A percentile compares a stretch with the other conserved stretches of the same genome.
Evolutionary conservation across 2,113 vertebrate species (phyloP).

Genomic region (Heterochromis multidens): DNA sequence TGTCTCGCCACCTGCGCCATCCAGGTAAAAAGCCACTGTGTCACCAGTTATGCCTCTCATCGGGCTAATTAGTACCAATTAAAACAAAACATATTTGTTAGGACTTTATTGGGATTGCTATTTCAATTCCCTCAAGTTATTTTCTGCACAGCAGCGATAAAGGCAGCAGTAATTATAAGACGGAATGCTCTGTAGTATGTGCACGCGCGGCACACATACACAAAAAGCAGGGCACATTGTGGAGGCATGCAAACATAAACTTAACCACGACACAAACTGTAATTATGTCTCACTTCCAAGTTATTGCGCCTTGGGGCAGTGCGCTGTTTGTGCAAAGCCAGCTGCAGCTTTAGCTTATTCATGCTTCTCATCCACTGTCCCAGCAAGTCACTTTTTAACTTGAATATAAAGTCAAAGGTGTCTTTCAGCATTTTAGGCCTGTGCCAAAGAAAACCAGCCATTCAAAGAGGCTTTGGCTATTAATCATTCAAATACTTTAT

Average conservation of each 20-base stretch:
- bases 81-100: not conserved
- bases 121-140: not conserved
- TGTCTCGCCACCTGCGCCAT: not conserved
- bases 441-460: not conserved
- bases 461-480: not conserved
- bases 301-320: not conserved
- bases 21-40: not conserved
- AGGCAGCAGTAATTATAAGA: not conserved
- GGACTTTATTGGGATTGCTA: not conserved
- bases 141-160: not conserved
- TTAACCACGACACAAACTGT: constrained; percentile 12
- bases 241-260: not conserved
- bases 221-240: not conserved
- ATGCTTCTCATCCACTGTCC: not conserved
- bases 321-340: not conserved
- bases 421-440: not conserved
- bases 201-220: not conserved
- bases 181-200: not conserved
- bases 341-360: not conserved
- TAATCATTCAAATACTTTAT: not conserved
- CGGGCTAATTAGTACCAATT: not conserved
- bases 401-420: not conserved
- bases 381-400: constrained; percentile 8
- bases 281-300: constrained; percentile 30
- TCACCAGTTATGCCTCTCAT: not conserved